Evolutionary conservation across 2,888 invertebrate species (phyloP), one percentile per base, ranked within the genome.

Genomic region (Tuta absoluta): DNA sequence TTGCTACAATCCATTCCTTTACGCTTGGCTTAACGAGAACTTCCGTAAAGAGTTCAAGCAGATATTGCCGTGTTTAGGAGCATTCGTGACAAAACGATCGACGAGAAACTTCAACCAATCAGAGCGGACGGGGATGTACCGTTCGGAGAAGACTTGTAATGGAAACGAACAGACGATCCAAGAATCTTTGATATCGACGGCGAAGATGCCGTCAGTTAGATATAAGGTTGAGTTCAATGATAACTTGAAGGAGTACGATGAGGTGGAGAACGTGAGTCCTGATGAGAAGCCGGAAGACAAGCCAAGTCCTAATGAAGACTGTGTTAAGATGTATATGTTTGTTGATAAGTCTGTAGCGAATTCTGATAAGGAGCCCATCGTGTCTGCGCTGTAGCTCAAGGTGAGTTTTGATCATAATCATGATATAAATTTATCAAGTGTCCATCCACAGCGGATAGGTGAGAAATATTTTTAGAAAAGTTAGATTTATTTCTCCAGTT

Each of bases 21-120:
- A 98, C 88, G 98, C 98, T 19, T 98, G 98, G 98, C 93, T 98
- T 85, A 98, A 98, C 86, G 98, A 98, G 72, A 97, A 97, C 87
- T 98, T 98, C 83, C 93, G 97, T 60, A 97, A 97, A 80, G 97
- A 97, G 82, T 97, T 97, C 85, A 96, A 95, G 79, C 94, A 95
- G 82, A 95, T 95, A 61, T 82, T 95, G 62, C 95, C 95, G 0
- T 95, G 94, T 72, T 93, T 95, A 77, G 91, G 91, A 49, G 88
- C 87, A 0, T 74, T 91, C 64, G 88, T 91, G 7, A 81, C 85
- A 23, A 90, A 87, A 71, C 89, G 85, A 68, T 75, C 83, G 1
- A 87, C 85, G 66, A 82, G 84, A 68, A 88, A 86, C 72, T 82
- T 81, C 63, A 87, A 89, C 70, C 89, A 90, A 66, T 87, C 89